Evolutionary conservation across 2,797 vertebrate species (phyloP).

Genomic region (Cyprinodon diabolis): DNA sequence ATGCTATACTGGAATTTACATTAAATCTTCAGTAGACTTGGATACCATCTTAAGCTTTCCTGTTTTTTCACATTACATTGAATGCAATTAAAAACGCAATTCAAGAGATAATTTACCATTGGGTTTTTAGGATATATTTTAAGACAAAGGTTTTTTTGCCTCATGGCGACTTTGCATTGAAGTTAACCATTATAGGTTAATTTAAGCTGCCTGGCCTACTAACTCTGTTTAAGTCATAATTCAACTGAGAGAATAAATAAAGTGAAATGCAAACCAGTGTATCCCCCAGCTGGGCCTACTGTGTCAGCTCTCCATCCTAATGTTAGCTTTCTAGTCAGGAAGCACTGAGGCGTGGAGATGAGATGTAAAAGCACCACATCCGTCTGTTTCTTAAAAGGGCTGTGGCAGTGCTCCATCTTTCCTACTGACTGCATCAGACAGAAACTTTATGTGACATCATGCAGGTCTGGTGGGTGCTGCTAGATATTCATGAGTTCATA

Average conservation of each 20-base stretch:
- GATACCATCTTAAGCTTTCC: neutral
- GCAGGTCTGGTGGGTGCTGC: neutral
- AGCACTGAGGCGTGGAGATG: neutral
- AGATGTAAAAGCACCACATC: conserved; percentile 3
- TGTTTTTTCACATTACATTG: neutral
- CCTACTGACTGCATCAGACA: conserved; percentile 3
- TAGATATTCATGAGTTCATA: conserved; percentile 5
- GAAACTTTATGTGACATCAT: neutral
- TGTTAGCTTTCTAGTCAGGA: neutral
- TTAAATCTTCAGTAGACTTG: conserved; percentile 12
- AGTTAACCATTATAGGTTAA: neutral
- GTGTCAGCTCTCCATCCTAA: conserved; percentile 1
- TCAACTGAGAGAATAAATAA: neutral
- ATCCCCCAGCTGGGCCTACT: neutral
- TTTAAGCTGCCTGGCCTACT: neutral
- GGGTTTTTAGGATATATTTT: neutral
- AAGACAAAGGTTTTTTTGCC: neutral
- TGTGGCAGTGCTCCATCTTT: neutral
- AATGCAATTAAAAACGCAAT: neutral
- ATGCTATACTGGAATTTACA: conserved; percentile 16
- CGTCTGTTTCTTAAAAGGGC: conserved; percentile 7
- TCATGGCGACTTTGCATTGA: neutral
- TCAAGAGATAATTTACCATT: neutral
- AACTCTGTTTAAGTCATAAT: neutral
- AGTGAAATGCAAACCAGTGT: neutral